phyloP scores from a whole-genome alignment of 2,797 vertebrate genomes.

The Chlorospingus semifuscus region DNA sequence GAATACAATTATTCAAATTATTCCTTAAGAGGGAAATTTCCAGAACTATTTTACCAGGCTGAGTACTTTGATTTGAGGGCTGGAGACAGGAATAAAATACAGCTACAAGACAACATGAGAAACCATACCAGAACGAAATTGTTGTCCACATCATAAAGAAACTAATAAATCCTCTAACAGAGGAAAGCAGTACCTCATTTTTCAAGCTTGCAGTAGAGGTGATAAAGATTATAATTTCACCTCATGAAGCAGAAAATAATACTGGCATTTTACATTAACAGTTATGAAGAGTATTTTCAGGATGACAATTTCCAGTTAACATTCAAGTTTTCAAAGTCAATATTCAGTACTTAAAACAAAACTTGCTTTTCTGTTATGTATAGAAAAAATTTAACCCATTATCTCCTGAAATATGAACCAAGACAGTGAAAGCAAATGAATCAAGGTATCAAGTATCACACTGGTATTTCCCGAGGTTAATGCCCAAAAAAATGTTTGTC shows the following conservation, averaged over 20 bases:
- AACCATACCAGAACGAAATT: not conserved
- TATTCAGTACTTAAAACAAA: not conserved
- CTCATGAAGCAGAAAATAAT: not conserved
- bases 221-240: not conserved
- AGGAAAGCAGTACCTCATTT: not conserved
- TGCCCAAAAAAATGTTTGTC: not conserved
- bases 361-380: not conserved
- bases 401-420: not conserved
- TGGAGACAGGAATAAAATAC: not conserved
- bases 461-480: not conserved
- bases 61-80: not conserved
- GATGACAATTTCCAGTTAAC: not conserved
- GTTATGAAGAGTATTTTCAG: not conserved
- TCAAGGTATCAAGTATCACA: constrained; percentile 10
- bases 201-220: not conserved
- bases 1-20: not conserved
- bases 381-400: not conserved
- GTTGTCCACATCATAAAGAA: not conserved
- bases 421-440: not conserved
- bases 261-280: not conserved
- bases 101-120: not conserved
- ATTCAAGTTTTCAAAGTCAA: not conserved
- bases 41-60: not conserved
- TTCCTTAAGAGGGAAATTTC: not conserved
- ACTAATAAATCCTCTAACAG: not conserved